phyloP scores from a whole-genome alignment of 2,797 vertebrate genomes.

The Anableps anableps region DNA sequence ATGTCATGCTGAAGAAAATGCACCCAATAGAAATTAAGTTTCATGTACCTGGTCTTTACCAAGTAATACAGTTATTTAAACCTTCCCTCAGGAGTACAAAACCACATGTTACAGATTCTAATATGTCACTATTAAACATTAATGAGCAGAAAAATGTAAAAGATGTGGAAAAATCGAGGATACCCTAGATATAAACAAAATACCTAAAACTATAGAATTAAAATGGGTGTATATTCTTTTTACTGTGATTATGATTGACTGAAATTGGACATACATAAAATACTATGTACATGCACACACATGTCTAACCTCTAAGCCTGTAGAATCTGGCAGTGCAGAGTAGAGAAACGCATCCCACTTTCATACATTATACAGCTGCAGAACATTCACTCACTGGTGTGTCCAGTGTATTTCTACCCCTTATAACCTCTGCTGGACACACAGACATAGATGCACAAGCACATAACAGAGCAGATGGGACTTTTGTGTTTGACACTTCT shows the following conservation, averaged over 20 bases:
- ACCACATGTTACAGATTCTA: neutral
- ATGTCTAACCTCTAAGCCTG: neutral
- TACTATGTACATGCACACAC: neutral
- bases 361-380: constrained; percentile 66
- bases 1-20: neutral
- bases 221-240: neutral
- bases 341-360: neutral
- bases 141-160: neutral
- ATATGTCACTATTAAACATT: neutral
- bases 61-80: neutral
- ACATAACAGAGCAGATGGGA: neutral
- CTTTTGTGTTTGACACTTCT: neutral
- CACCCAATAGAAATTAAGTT: neutral
- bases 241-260: neutral
- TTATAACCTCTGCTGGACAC: constrained; percentile 31
- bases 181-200: neutral
- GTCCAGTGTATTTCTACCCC: constrained; percentile 51
- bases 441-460: constrained; percentile 5
- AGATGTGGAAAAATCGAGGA: too few relatives aligned
- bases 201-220: neutral
- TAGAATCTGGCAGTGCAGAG: neutral
- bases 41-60: neutral
- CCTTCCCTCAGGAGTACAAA: neutral
- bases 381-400: constrained; percentile 54
- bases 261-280: neutral